phyloP scores from a whole-genome alignment of 2,888 invertebrate species.

The Folsomia manolachei region DNA sequence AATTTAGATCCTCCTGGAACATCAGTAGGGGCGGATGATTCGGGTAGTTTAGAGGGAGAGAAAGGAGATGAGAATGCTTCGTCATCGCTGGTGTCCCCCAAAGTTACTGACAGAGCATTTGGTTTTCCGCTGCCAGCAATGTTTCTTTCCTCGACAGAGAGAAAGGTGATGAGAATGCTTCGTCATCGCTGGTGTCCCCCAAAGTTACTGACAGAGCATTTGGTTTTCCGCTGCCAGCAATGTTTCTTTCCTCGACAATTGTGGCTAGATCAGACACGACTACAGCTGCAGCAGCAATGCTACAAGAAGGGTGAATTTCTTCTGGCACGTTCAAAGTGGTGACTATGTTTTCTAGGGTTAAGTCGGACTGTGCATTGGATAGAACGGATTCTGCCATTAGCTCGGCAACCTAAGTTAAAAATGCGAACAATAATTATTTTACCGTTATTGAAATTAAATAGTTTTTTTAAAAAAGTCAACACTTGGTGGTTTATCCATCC shows the following conservation, averaged over 20 bases:
- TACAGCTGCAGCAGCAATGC: slow-evolving; percentile 52
- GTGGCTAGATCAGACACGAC: slow-evolving; percentile 72
- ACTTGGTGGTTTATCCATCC: too few species aligned
- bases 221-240: slow-evolving; percentile 30
- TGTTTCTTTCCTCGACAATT: slow-evolving; percentile 67
- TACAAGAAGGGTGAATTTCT: slow-evolving; percentile 40
- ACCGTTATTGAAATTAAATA: neutral
- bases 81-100: slow-evolving; percentile 48
- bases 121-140: slow-evolving; percentile 30
- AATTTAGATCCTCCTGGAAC: slow-evolving; percentile 20
- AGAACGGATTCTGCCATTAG: slow-evolving; percentile 49
- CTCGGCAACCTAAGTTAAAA: slow-evolving; percentile 31
- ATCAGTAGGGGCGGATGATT: slow-evolving; percentile 24
- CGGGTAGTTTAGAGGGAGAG: slow-evolving; percentile 13
- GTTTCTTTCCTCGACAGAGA: slow-evolving; percentile 62
- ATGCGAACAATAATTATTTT: neutral
- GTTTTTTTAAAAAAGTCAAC: slow-evolving; percentile 8
- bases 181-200: slow-evolving; percentile 48
- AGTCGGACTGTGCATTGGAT: slow-evolving; percentile 46
- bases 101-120: slow-evolving; percentile 30
- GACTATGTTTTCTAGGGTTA: slow-evolving; percentile 43
- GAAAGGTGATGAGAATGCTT: slow-evolving; percentile 31
- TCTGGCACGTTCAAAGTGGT: slow-evolving; percentile 26
- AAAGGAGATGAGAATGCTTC: slow-evolving; percentile 36
- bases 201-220: slow-evolving; percentile 34